Evolutionary conservation across 2,888 invertebrate species (phyloP), one percentile per base, ranked within the genome.

Genomic region (Drosophila barbarae): DNA sequence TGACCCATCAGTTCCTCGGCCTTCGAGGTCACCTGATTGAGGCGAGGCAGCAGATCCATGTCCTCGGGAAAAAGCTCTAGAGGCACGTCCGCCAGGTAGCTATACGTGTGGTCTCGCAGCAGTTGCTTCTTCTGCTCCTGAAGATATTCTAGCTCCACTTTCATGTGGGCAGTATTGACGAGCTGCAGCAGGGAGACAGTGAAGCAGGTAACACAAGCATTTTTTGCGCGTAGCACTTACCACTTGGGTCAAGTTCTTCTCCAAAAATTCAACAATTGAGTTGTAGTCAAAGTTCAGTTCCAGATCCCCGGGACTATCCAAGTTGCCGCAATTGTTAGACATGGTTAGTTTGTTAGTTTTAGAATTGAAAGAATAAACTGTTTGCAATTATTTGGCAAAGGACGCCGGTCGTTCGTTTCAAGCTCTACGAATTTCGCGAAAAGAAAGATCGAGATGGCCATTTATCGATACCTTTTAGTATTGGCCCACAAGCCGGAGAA

Each of bases 281-380:
- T 6, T 3, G 1, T 38, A 2, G 6, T 38, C 18, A 6, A 28
- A 6, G 10, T 1, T 2, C 0, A 15, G 3, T 15, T 6, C 6
- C 5, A 28, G 1, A 7, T 8, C 0, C 6, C 7, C 12, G 3
- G 10, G 12, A 12, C 2, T 7, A 0, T 3, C 1, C 3, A 12
- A 12, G 10, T 44, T 15, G 3, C 6, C 5, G 9, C 26, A 5
- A 5, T 10, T 6, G 12, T 13, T 8, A 18, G 46, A 30, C 46
- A 46, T 46, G 46, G 0, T 41, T 41, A 8, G 12, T 6, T 21
- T 21, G 1, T 13, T 21, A 21, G 13, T 13, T 28, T 28, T 28
- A 3, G 1, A 7, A 3, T 44, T 2, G 1, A 12, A 18, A 18
- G 18, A 18, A 18, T 18, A 18, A 18, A 44, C 28, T 44, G 15